Evolutionary conservation across 2,797 vertebrate species (phyloP).

Genomic region (Glossophaga mutica): DNA sequence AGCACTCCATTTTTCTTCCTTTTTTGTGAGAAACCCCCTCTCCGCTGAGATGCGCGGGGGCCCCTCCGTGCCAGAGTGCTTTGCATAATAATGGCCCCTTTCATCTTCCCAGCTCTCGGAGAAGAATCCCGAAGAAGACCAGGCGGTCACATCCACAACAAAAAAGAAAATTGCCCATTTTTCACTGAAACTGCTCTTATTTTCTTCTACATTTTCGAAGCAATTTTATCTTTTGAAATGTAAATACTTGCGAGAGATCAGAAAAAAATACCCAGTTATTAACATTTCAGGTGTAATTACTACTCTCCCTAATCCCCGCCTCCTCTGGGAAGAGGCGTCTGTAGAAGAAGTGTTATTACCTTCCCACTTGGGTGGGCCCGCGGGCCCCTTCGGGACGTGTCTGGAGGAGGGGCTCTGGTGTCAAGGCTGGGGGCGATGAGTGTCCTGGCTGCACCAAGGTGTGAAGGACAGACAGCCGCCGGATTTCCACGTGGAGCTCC

Average conservation of each 20-base stretch:
- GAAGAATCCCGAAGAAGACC: conserved; percentile 81
- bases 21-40: conserved; percentile 84
- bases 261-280: conserved; percentile 78
- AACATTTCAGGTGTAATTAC: conserved; percentile 79
- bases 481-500: no score
- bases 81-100: conserved; percentile 93
- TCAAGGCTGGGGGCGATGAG: not conserved
- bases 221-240: conserved; percentile 78
- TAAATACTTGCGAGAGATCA: conserved; percentile 76
- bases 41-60: conserved; percentile 88
- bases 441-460: no score
- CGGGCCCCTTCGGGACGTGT: conserved; percentile 80
- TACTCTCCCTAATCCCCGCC: conserved; percentile 73
- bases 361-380: conserved; percentile 75
- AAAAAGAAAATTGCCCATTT: conserved; percentile 80
- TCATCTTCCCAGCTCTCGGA: conserved; percentile 84
- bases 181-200: conserved; percentile 69
- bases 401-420: not conserved
- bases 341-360: conserved; percentile 61
- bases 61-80: conserved; percentile 85
- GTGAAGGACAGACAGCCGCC: no score
- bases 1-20: conserved; percentile 78
- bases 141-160: conserved; percentile 74
- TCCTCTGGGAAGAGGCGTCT: conserved; percentile 56
- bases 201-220: conserved; percentile 64